A percentile compares a stretch with the other conserved stretches of the same genome.
Conservation (phyloP, 2,888 invertebrate genomes). For the Caenorhabditis virilis region DNA sequence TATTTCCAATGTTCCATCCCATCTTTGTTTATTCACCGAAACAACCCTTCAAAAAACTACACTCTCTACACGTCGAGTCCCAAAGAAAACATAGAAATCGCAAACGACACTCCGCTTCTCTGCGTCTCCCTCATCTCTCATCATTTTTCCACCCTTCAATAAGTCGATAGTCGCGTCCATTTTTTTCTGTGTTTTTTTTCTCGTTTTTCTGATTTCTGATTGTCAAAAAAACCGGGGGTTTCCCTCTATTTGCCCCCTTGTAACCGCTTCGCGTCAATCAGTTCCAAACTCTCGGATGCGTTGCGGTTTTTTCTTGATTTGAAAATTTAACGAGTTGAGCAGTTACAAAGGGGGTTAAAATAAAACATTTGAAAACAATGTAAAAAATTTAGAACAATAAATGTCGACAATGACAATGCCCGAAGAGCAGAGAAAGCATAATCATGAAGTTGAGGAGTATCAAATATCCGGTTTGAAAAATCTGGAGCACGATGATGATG, state of each 20-base stretch:
- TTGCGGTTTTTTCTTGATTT: conserved; percentile 21
- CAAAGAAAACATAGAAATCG: too few species aligned
- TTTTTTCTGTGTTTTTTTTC: neutral
- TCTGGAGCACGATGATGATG: neutral
- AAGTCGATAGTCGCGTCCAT: too few species aligned
- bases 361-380: neutral
- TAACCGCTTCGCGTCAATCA: conserved; percentile 42
- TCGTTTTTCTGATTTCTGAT: conserved; percentile 23
- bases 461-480: neutral
- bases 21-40: too few species aligned
- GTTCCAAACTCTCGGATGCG: conserved; percentile 38
- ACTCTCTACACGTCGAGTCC: too few species aligned
- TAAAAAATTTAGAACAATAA: neutral
- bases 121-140: too few species aligned
- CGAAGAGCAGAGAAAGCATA: neutral
- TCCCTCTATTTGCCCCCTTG: too few species aligned
- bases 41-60: too few species aligned
- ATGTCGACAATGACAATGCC: neutral
- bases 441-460: neutral
- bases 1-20: too few species aligned
- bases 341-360: neutral
- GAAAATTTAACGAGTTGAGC: neutral
- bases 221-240: too few species aligned
- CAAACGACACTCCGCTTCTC: too few species aligned
- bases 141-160: too few species aligned